These are phyloP conservation scores for Salmo trutta DNA, from an alignment of 2,797 vertebrate species.

Conservation along the genomic window DNA sequence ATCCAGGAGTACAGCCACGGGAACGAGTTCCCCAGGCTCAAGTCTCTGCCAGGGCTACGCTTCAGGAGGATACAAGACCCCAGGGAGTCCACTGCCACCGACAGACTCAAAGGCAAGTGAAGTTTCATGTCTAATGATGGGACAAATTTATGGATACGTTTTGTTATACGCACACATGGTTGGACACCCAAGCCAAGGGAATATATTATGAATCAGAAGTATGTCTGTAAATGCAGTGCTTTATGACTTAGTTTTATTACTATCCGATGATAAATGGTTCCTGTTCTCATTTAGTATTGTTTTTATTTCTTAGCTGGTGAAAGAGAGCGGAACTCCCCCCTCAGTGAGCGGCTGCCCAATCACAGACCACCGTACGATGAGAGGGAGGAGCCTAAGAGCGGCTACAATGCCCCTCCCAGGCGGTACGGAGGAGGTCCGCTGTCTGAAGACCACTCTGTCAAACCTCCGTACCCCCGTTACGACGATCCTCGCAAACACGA, in stretches of 20 bases:
- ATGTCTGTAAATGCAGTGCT: not conserved
- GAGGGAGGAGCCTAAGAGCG: conserved; percentile 71
- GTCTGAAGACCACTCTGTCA: not conserved
- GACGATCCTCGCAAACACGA: conserved; percentile 76
- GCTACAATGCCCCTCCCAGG: conserved; percentile 61
- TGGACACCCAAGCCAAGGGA: not conserved
- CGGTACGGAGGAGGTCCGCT: conserved; percentile 32
- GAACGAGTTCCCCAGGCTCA: conserved; percentile 68
- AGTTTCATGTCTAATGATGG: not conserved
- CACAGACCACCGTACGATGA: conserved; percentile 43
- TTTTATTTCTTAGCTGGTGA: conserved; percentile 51
- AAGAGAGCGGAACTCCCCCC: conserved; percentile 69
- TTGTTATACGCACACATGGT: not conserved
- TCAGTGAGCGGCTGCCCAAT: conserved; percentile 56
- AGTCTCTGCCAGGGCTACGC: conserved; percentile 60
- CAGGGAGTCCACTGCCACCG: conserved; percentile 54
- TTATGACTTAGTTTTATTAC: not conserved
- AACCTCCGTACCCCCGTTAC: conserved; percentile 42
- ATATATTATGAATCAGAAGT: too few species aligned
- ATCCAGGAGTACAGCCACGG: conserved; percentile 74
- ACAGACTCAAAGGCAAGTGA: conserved; percentile 7
- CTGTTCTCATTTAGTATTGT: not conserved
- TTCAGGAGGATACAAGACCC: conserved; percentile 64
- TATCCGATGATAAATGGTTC: not conserved
- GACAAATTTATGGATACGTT: not conserved